Base-by-base conservation (phyloP, 1,140 invertebrate genomes). In the Ectropis grisescens region DNA sequence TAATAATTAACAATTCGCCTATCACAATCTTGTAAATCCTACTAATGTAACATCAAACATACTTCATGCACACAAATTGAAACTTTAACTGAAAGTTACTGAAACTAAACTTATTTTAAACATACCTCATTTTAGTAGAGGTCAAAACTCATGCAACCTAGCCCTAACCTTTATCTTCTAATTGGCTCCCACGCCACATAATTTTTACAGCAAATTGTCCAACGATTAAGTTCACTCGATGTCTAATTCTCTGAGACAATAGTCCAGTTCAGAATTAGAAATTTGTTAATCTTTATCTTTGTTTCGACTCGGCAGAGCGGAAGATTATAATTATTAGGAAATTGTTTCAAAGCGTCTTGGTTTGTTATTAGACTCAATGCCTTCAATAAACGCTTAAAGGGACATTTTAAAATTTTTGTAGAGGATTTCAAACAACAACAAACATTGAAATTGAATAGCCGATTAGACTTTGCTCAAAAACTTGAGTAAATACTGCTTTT, bases 311-410 rank as follows among this genome's bases (percentile, higher is more conserved):
- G 55, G 29, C 58, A 52, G 60, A 67, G 65, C 70, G 65, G 58
- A 67, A 71, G 58, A 75, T 69, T 71, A 69, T 75, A 75, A 71
- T 71, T 71, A 69, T 75, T 47, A 51, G 41, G 37, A 55, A 58
- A 56, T 55, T 50, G 33, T 56, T 47, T 42, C 37, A 44, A 40
- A 42, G 49, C 47, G 50, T 37, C 40, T 57, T 35, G 39, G 42
- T 54, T 46, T 42, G 37, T 52, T 26, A 44, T 47, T 42, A 37
- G 27, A 39, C 30, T 26, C 33, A 40, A 39, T 31, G 41, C 44
- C 19, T 41, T 33, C 41, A 31, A 31, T 51, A 44, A 22, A 31
- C 33, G 33, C 41, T 34, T 44, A 43, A 52, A 47, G 37, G 44
- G 44, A 43, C 49, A 44, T 44, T 46, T 44, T 29, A 46, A 39